phyloP scores from a whole-genome alignment of 2,888 invertebrate species.

The Lepidocyrtoides sp. region DNA sequence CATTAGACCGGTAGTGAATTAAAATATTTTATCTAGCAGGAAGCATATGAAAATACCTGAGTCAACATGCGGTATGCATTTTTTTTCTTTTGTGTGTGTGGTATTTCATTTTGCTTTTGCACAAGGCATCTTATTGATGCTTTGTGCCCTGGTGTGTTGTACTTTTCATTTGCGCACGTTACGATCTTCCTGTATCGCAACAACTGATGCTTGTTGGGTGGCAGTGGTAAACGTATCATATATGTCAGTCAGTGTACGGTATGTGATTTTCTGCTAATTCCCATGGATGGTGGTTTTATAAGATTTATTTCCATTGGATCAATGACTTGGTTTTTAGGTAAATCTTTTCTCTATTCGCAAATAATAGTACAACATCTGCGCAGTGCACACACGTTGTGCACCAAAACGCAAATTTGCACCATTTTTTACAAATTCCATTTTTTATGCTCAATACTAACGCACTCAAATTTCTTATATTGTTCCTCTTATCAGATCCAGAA shows the following conservation, averaged over 20 bases:
- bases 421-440: too few species aligned
- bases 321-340: conserved; percentile 61
- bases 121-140: too few species aligned
- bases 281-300: conserved; percentile 67
- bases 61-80: conserved; percentile 1
- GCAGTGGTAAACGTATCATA: not conserved
- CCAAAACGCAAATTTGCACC: too few species aligned
- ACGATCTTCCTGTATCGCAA: not conserved
- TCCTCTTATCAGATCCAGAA: too few species aligned
- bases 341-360: conserved; percentile 21
- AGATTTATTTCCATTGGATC: conserved; percentile 72
- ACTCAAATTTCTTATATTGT: too few species aligned
- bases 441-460: too few species aligned
- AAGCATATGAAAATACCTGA: conserved; percentile 22
- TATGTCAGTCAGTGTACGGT: not conserved
- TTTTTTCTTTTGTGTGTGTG: not conserved
- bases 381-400: too few species aligned
- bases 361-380: too few species aligned
- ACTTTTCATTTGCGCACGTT: too few species aligned
- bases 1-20: conserved; percentile 55
- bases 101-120: not conserved
- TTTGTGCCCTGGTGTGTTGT: too few species aligned
- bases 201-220: not conserved
- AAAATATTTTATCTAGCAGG: conserved; percentile 61
- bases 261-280: conserved; percentile 56